Evolutionary conservation across 2,113 vertebrate genomes (phyloP).

Genomic region (Sakesphorus luctuosus): DNA sequence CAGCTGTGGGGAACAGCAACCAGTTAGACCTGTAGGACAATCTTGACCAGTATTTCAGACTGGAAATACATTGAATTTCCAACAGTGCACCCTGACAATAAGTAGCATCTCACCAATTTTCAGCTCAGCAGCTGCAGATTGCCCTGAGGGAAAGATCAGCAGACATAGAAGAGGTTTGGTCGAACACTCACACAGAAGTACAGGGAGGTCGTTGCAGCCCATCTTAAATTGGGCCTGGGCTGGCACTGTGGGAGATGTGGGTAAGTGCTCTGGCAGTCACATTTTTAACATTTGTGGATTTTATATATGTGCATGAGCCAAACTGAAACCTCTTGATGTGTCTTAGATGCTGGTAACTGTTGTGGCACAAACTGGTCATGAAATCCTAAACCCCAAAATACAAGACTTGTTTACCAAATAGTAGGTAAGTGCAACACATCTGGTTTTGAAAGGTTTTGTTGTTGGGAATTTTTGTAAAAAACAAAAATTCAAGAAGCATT

Average conservation of each 20-base stretch:
- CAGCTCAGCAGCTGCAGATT: neutral
- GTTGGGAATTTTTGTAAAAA: neutral
- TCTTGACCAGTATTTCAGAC: neutral
- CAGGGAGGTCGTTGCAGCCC: neutral
- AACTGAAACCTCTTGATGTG: neutral
- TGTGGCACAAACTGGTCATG: neutral
- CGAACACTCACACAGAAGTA: neutral
- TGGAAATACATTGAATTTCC: neutral
- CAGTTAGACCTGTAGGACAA: neutral
- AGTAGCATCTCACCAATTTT: neutral
- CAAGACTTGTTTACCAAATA: neutral
- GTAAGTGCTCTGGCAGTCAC: neutral
- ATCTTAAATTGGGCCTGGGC: neutral
- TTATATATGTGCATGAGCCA: neutral
- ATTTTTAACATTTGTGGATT: neutral
- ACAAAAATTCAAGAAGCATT: neutral
- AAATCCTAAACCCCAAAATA: neutral
- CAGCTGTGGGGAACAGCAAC: neutral
- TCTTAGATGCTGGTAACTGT: neutral
- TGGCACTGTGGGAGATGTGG: neutral
- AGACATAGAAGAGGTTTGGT: neutral
- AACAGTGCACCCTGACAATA: neutral
- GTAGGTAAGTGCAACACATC: neutral
- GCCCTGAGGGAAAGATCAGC: neutral
- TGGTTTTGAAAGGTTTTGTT: neutral